Conservation (phyloP, 2,888 invertebrate species). For the Caradrina kadenii region DNA sequence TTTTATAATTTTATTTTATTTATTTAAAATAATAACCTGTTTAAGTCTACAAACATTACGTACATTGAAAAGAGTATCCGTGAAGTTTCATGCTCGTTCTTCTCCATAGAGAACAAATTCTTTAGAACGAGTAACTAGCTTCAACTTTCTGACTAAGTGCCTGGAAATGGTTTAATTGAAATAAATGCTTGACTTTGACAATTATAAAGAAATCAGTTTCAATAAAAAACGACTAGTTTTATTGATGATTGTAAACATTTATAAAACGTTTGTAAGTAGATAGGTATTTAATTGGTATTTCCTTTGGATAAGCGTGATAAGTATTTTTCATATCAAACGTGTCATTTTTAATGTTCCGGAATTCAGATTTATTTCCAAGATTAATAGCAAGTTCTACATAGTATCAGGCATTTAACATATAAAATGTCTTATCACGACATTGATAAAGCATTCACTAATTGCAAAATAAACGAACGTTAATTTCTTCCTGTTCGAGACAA, state of each 20-base stretch:
- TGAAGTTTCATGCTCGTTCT: no score
- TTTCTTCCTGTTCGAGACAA: conserved; percentile 39
- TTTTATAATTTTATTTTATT: conserved; percentile 24
- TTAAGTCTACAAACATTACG: background rate
- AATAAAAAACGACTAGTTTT: background rate
- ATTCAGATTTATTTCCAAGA: conserved; percentile 29
- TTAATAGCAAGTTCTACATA: conserved; percentile 31
- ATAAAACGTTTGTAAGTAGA: no score
- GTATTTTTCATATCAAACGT: conserved; percentile 41
- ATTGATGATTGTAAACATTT: background rate
- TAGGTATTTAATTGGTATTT: conserved; percentile 8
- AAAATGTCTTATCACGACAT: conserved; percentile 43
- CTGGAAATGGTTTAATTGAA: no score
- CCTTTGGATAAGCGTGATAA: conserved; percentile 23
- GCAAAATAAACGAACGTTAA: conserved; percentile 41
- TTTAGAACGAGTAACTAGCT: no score
- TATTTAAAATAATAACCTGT: background rate
- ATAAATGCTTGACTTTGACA: no score
- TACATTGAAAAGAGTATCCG: no score
- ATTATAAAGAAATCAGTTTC: background rate
- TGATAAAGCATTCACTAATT: conserved; percentile 53
- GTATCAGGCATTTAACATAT: conserved; percentile 59
- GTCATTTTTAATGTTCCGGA: conserved; percentile 30
- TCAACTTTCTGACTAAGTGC: no score
- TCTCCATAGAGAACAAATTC: no score